phyloP scores from a whole-genome alignment of 2,113 vertebrate genomes.

The Hypocryptadius cinnamomeus region DNA sequence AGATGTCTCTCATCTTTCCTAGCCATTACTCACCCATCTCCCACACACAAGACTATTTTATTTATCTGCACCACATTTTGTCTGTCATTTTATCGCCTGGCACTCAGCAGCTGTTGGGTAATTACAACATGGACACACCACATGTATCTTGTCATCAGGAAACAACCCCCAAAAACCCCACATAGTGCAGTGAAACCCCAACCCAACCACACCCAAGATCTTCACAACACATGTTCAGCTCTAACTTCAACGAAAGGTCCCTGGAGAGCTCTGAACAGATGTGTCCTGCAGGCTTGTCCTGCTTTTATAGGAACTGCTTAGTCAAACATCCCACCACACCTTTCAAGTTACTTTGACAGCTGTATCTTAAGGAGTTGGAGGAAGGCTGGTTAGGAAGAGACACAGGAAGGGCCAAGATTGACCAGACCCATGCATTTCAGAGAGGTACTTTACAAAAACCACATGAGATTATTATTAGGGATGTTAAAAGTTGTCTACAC shows the following conservation, averaged over 20 bases:
- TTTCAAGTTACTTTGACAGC: background rate
- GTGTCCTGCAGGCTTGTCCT: background rate
- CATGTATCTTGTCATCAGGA: background rate
- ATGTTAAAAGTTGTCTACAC: background rate
- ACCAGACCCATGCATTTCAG: background rate
- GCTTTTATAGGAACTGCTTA: background rate
- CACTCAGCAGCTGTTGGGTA: constrained; percentile 17
- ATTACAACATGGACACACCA: background rate
- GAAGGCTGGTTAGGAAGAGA: background rate
- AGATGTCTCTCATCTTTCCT: background rate
- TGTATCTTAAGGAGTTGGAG: background rate
- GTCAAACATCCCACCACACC: background rate
- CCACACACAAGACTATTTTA: background rate
- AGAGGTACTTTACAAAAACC: background rate
- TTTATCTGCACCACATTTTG: background rate
- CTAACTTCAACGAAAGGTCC: background rate
- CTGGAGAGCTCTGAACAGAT: background rate
- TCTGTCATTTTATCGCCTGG: constrained; percentile 19
- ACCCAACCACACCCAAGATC: background rate
- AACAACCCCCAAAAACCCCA: background rate
- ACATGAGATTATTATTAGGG: background rate
- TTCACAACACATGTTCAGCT: background rate
- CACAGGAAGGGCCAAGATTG: background rate
- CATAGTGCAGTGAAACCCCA: background rate
- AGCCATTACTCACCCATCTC: background rate